Base-by-base conservation (phyloP, 2,888 invertebrate species). In the Apomyelois bistriatella region DNA sequence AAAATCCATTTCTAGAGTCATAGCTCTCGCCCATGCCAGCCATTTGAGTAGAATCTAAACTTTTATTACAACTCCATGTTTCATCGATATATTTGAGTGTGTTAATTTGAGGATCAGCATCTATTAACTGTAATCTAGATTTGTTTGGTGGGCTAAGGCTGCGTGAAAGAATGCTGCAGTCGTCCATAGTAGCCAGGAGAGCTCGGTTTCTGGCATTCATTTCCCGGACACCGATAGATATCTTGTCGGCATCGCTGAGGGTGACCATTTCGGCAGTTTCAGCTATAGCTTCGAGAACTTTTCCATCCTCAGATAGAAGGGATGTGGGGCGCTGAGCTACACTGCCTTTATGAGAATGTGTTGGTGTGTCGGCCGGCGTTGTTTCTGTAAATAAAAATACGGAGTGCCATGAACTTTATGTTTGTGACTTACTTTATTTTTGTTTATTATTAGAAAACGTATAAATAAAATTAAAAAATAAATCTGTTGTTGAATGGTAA, bases 181-280 rank as follows among this genome's bases (percentile, higher is more conserved):
- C 91, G 58, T 91, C 91, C 81, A 91, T 91, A 6, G 91, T 91
- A 7, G 92, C 91, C 6, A 91, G 68, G 4, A 90, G 78, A 36
- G 90, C 92, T 60, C 88, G 81, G 66, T 92, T 92, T 62, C 82
- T 82, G 1, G 86, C 90, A 60, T 85, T 87, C 81, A 78, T 79
- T 64, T 91, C 91, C 37, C 79, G 79, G 13, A 91, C 82, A 28
- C 85, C 89, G 1, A 77, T 61, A 0, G 90, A 83, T 37, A 79
- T 79, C 64, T 84, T 86, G 58, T 88, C 90, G 8, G 78, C 82
- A 28, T 92, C 92, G 57, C 93, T 93, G 41, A 94, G 76, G 15
- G 93, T 92, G 52, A 93, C 93, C 86, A 94, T 91, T 79, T 94
- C 94, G 17, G 94, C 93, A 59, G 92, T 92, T 82, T 94, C 94